Percentiles rank a stretch among this genome's conserved stretches.
These are phyloP conservation scores for Leptopilina syphax DNA, from an alignment of 2,888 invertebrate genomes.

Conservation along the genomic window DNA sequence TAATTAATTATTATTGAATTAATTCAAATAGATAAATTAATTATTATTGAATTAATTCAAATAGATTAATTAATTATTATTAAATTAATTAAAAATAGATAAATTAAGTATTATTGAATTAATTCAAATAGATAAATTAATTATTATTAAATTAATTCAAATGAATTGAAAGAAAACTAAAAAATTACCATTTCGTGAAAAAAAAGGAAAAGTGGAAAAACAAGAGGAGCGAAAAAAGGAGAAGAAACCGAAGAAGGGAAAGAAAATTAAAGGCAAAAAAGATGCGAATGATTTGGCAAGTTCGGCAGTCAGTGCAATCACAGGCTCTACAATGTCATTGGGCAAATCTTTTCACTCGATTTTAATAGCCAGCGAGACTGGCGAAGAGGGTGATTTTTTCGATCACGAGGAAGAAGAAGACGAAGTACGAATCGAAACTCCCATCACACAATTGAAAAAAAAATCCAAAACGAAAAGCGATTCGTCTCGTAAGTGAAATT, in stretches of 20 bases:
- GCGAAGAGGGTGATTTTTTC: slow-evolving; percentile 65
- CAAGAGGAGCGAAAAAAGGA: slow-evolving; percentile 66
- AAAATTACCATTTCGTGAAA: neutral
- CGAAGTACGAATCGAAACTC: slow-evolving; percentile 57
- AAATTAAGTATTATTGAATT: no score
- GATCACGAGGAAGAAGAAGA: slow-evolving; percentile 73
- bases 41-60: no score
- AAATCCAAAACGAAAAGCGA: slow-evolving; percentile 63
- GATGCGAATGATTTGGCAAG: slow-evolving; percentile 67
- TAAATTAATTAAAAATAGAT: no score
- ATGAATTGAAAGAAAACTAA: no score
- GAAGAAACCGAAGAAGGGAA: slow-evolving; percentile 67
- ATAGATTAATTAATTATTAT: no score
- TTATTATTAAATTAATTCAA: no score
- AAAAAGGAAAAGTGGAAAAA: slow-evolving; percentile 63
- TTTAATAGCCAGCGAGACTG: slow-evolving; percentile 65
- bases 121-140: no score
- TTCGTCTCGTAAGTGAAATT: slow-evolving; percentile 59
- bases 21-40: no score
- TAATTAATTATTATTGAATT: no score
- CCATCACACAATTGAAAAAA: slow-evolving; percentile 60
- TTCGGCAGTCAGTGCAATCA: slow-evolving; percentile 51
- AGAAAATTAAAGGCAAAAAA: slow-evolving; percentile 62
- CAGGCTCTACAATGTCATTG: slow-evolving; percentile 57
- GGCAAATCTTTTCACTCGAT: slow-evolving; percentile 49